Evolutionary conservation across 2,797 vertebrate genomes (phyloP).

Genomic region (Aythya fuligula): DNA sequence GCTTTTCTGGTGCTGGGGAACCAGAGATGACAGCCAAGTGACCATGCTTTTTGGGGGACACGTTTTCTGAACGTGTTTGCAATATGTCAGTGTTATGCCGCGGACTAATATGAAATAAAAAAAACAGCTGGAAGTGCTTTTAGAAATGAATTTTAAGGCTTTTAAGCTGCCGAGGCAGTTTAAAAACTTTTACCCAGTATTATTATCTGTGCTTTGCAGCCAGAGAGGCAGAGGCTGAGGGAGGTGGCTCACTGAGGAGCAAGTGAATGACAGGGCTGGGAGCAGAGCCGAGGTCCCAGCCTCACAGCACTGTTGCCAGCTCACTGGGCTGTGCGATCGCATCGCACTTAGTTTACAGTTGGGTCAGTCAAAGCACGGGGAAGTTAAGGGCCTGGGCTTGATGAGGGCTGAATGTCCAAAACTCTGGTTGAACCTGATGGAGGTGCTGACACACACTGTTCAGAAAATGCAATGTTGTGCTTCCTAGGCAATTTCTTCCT

Average conservation of each 20-base stretch:
- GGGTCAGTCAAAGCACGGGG: background rate
- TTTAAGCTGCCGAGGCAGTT: background rate
- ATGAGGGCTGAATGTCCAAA: background rate
- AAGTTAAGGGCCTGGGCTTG: background rate
- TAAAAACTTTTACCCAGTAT: background rate
- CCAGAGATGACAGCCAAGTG: background rate
- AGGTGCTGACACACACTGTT: background rate
- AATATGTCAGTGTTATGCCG: fast-evolving
- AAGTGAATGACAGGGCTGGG: background rate
- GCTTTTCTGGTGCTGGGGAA: background rate
- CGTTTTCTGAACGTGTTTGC: background rate
- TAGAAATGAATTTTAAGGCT: background rate
- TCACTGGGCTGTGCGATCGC: background rate
- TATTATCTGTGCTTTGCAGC: background rate
- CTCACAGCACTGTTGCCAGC: background rate
- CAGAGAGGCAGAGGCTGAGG: background rate
- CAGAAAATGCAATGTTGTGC: background rate
- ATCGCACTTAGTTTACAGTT: background rate
- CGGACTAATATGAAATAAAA: background rate
- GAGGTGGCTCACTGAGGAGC: background rate
- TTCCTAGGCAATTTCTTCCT: background rate
- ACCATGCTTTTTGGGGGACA: background rate
- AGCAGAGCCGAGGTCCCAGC: background rate
- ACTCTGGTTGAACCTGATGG: background rate
- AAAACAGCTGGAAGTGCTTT: background rate